These are phyloP conservation scores for Arvicanthis niloticus DNA, from an alignment of 2,113 vertebrate genomes.

Conservation along the genomic window DNA sequence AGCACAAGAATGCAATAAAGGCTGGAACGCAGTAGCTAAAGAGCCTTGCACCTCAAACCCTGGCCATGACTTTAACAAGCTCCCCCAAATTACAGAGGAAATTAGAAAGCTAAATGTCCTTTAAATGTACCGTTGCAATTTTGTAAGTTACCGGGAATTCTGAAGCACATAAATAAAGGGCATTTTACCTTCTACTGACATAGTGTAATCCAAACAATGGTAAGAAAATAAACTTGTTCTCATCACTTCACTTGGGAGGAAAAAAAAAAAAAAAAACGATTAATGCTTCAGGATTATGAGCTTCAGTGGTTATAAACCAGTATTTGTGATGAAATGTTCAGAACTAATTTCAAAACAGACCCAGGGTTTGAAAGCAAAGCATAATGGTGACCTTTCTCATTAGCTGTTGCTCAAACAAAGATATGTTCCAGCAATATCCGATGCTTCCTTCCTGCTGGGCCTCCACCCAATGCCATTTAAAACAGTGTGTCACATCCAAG, in stretches of 20 bases:
- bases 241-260: not conserved
- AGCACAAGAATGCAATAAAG: slow-evolving; percentile 28
- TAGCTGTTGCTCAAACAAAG: slow-evolving; percentile 84
- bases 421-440: slow-evolving; percentile 84
- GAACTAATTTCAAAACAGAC: slow-evolving; percentile 75
- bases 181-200: slow-evolving; percentile 49
- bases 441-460: slow-evolving; percentile 83
- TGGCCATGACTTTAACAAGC: slow-evolving; percentile 7
- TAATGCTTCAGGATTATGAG: not conserved
- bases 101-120: slow-evolving; percentile 25
- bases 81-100: not conserved
- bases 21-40: slow-evolving; percentile 55
- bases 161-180: slow-evolving; percentile 28
- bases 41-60: slow-evolving; percentile 20
- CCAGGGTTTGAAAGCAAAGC: slow-evolving; percentile 72
- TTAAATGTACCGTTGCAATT: slow-evolving; percentile 40
- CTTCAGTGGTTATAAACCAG: slow-evolving; percentile 49
- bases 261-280: not conserved
- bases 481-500: slow-evolving; percentile 73
- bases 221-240: slow-evolving; percentile 11
- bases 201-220: slow-evolving; percentile 54
- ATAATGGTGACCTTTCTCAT: slow-evolving; percentile 83
- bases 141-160: slow-evolving; percentile 51
- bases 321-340: slow-evolving; percentile 65
- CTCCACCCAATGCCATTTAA: slow-evolving; percentile 79